Evolutionary conservation across 2,113 vertebrate species (phyloP).

Genomic region (Pyrgilauda ruficollis): DNA sequence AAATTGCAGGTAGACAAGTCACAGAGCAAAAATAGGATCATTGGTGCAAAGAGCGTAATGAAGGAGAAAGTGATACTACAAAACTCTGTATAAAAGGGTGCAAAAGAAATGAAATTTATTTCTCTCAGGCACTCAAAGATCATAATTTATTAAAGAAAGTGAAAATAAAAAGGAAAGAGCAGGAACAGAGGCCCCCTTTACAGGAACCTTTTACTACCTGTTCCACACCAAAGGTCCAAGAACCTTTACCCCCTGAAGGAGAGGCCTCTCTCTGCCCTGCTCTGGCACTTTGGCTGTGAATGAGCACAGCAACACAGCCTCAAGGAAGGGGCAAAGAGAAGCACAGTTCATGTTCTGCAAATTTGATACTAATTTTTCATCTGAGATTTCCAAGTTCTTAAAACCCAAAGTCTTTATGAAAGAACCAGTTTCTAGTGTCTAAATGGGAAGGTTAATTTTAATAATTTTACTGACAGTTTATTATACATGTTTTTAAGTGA

Average conservation of each 20-base stretch:
- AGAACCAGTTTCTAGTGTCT: background rate
- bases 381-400: background rate
- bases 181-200: background rate
- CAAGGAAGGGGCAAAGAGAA: background rate
- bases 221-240: background rate
- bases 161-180: background rate
- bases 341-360: background rate
- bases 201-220: background rate
- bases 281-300: background rate
- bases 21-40: fast-evolving
- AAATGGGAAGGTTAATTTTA: background rate
- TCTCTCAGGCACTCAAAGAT: background rate
- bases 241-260: background rate
- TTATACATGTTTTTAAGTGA: background rate
- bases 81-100: background rate
- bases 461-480: background rate
- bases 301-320: background rate
- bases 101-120: background rate
- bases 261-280: background rate
- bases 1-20: background rate
- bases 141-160: background rate
- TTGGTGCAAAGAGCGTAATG: fast-evolving
- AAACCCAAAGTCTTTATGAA: background rate
- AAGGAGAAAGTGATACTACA: background rate
- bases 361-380: background rate